Conservation (phyloP, 2,113 vertebrate genomes). For the Halichoerus grypus region DNA sequence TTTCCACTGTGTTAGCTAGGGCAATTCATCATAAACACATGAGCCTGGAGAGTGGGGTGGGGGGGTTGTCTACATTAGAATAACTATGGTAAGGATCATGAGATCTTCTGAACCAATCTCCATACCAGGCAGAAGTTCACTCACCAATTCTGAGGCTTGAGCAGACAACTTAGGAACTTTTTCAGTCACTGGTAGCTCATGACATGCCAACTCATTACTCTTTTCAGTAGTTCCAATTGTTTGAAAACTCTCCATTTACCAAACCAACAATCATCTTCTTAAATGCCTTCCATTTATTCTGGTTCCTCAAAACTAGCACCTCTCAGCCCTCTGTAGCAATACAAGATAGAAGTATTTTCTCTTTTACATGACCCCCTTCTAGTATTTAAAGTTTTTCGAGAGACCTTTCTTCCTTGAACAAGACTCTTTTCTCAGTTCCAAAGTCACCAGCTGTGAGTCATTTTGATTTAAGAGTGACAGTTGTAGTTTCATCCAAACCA, state of each 20-base stretch:
- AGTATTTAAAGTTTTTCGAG: background rate
- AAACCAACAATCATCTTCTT: background rate
- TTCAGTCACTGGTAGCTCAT: background rate
- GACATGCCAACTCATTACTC: background rate
- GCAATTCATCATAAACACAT: background rate
- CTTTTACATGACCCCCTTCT: background rate
- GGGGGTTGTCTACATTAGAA: background rate
- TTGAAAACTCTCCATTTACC: background rate
- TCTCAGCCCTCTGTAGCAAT: background rate
- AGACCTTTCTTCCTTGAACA: background rate
- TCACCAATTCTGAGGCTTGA: background rate
- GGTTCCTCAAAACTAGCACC: background rate
- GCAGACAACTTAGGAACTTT: background rate
- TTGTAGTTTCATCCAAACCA: conserved; percentile 28
- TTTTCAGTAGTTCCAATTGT: background rate
- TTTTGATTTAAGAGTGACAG: conserved; percentile 1
- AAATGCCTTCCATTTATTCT: background rate
- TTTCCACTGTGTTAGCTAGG: background rate
- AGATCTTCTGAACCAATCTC: background rate
- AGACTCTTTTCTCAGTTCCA: background rate
- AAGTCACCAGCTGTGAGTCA: background rate
- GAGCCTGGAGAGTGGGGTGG: background rate
- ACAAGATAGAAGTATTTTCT: background rate
- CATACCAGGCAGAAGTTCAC: background rate
- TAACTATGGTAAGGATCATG: background rate